Evolutionary conservation across 2,888 invertebrate species (phyloP).

Genomic region (Pseudoips prasinana): DNA sequence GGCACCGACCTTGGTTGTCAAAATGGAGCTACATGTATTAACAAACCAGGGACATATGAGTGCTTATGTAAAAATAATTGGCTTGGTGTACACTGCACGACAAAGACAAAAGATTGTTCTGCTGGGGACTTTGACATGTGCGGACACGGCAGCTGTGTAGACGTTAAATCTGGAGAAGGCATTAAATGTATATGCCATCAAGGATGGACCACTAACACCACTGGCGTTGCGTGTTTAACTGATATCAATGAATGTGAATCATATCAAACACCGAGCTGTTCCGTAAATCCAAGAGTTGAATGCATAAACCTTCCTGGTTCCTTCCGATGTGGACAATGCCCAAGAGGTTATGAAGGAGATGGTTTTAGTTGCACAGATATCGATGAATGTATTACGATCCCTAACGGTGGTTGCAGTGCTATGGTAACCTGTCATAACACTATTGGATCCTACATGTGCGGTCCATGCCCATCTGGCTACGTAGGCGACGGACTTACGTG

Average conservation of each 20-base stretch:
- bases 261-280: slow-evolving; percentile 86
- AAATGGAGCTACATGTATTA: slow-evolving; percentile 92
- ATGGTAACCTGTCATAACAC: slow-evolving; percentile 94
- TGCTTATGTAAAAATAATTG: slow-evolving; percentile 90
- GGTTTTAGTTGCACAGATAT: slow-evolving; percentile 93
- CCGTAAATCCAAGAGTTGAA: slow-evolving; percentile 88
- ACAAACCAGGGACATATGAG: slow-evolving; percentile 90
- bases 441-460: slow-evolving; percentile 92
- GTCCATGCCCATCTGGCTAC: slow-evolving; percentile 93
- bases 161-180: slow-evolving; percentile 82
- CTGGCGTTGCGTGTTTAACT: slow-evolving; percentile 87
- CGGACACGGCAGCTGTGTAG: slow-evolving; percentile 93
- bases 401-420: slow-evolving; percentile 96
- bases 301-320: slow-evolving; percentile 96
- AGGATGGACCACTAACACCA: slow-evolving; percentile 92
- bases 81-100: slow-evolving; percentile 92
- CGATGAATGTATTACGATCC: slow-evolving; percentile 92
- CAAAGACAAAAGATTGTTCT: slow-evolving; percentile 87
- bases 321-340: slow-evolving; percentile 95
- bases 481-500: slow-evolving; percentile 92
- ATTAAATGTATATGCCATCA: slow-evolving; percentile 91
- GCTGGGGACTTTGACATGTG: slow-evolving; percentile 89
- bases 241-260: slow-evolving; percentile 95
- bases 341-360: slow-evolving; percentile 92
- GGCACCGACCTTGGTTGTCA: slow-evolving; percentile 96